Evolutionary conservation across 1,140 invertebrate genomes (phyloP).

Genomic region (Propsilocerus akamusi): DNA sequence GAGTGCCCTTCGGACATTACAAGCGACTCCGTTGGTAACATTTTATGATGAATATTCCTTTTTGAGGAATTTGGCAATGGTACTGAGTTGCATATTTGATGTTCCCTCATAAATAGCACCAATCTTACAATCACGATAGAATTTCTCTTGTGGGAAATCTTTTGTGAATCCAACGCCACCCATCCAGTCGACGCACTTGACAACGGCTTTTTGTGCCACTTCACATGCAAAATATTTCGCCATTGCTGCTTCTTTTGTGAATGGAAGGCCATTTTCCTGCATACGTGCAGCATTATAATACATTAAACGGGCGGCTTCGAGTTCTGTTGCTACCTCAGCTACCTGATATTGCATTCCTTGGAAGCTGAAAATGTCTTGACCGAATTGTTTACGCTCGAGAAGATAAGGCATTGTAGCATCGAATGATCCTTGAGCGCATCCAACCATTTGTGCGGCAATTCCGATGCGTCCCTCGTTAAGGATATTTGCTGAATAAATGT

Average conservation of each 20-base stretch:
- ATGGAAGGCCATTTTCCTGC: constrained; percentile 60
- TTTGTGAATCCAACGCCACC: constrained; percentile 92
- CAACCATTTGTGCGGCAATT: constrained; percentile 92
- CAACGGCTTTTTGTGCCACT: constrained; percentile 67
- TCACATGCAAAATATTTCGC: constrained; percentile 81
- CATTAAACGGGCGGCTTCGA: constrained; percentile 74
- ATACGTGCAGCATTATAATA: constrained; percentile 88
- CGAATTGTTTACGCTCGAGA: constrained; percentile 86
- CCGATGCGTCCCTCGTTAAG: constrained; percentile 91
- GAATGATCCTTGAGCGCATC: constrained; percentile 80
- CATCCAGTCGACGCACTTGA: constrained; percentile 93
- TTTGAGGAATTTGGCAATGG: constrained; percentile 62
- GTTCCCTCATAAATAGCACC: constrained; percentile 97
- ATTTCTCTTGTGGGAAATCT: constrained; percentile 94
- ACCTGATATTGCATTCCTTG: constrained; percentile 93
- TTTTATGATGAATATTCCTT: too few relatives aligned
- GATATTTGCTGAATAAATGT: constrained; percentile 88
- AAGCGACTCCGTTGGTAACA: too few relatives aligned
- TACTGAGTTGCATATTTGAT: constrained; percentile 90
- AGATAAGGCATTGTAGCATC: constrained; percentile 87
- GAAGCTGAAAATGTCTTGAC: constrained; percentile 71
- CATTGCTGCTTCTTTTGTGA: constrained; percentile 88
- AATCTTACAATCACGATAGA: constrained; percentile 87
- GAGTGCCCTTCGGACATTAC: too few relatives aligned
- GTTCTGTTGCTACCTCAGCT: constrained; percentile 64